Evolutionary conservation across 2,888 invertebrate genomes (phyloP).

Genomic region (Caenorhabditis sp.): DNA sequence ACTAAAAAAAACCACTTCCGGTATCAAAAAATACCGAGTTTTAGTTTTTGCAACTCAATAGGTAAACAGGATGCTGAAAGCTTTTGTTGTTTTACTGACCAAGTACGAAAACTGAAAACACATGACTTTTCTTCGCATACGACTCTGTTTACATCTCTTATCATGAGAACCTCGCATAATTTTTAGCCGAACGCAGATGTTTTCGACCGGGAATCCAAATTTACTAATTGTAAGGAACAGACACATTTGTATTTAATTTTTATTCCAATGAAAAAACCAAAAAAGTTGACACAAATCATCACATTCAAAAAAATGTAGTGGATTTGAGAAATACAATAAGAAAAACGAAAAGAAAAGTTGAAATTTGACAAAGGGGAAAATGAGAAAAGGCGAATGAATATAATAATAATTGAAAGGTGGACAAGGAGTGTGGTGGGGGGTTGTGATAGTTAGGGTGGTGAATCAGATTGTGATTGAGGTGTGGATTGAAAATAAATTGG

Average conservation of each 20-base stretch:
- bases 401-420: constrained; percentile 22
- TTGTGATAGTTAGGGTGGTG: no score
- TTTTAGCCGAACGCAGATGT: no score
- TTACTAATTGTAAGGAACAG: background rate
- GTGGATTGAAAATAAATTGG: constrained; percentile 4
- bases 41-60: constrained; percentile 1
- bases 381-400: constrained; percentile 18
- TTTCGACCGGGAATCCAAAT: no score
- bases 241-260: constrained; percentile 54
- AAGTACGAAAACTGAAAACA: background rate
- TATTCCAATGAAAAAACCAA: constrained; percentile 49
- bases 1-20: constrained; percentile 7
- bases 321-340: constrained; percentile 51
- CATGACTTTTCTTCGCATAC: background rate
- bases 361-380: constrained; percentile 9
- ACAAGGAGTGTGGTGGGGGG: constrained; percentile 8
- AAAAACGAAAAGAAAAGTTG: constrained; percentile 4
- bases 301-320: constrained; percentile 43
- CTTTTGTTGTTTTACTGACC: constrained; percentile 24
- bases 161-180: no score
- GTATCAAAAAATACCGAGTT: constrained; percentile 9
- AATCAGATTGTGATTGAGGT: no score
- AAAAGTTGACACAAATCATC: constrained; percentile 44
- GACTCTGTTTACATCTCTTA: background rate
- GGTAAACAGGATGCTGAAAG: constrained; percentile 33